phyloP scores from a whole-genome alignment of 2,797 vertebrate species.

The Taeniopygia guttata region DNA sequence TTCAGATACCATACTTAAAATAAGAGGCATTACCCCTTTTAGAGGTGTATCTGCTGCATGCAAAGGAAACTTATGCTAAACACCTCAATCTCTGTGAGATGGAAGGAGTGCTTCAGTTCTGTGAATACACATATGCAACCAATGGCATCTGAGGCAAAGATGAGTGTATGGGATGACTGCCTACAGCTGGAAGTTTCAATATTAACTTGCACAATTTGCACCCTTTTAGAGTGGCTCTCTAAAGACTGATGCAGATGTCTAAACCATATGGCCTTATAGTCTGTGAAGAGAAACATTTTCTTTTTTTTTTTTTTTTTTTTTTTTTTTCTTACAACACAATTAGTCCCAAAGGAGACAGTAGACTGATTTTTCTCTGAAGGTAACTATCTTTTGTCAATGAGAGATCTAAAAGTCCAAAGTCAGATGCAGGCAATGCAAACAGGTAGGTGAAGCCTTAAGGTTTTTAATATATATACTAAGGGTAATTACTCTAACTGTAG shows the following conservation, averaged over 20 bases:
- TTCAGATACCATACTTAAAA: background rate
- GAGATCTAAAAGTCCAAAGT: background rate
- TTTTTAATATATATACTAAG: background rate
- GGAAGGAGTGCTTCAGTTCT: background rate
- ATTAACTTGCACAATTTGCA: background rate
- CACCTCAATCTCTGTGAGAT: background rate
- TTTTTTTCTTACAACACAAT: background rate
- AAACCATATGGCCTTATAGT: background rate
- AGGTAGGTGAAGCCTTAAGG: background rate
- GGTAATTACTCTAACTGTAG: background rate
- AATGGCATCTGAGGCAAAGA: background rate
- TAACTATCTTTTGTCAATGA: background rate
- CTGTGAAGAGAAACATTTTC: background rate
- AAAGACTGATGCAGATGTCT: background rate
- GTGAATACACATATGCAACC: background rate
- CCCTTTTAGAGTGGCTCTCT: background rate
- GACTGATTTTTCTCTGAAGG: background rate
- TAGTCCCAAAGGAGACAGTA: background rate
- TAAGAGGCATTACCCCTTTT: background rate
- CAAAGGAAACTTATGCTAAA: background rate
- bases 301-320: no score
- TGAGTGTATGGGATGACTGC: background rate
- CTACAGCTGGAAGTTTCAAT: background rate
- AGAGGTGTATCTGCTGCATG: background rate
- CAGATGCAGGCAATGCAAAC: background rate